Evolutionary conservation across 1,140 invertebrate species (phyloP).

Genomic region (Rhyzopertha dominica): DNA sequence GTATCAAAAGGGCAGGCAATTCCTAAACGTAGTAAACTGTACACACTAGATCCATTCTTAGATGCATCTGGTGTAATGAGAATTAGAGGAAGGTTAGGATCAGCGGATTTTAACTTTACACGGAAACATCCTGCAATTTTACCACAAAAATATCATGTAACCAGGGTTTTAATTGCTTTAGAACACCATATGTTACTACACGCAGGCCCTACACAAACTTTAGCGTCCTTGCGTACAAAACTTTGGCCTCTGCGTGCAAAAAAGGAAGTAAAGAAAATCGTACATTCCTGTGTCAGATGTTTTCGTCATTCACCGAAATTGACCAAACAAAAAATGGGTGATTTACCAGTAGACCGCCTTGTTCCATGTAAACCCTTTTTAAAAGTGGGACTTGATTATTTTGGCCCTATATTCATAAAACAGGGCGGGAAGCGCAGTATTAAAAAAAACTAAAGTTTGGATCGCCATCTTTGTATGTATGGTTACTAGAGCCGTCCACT

Average conservation of each 20-base stretch:
- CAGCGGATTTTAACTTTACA: background rate
- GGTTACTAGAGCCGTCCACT: constrained; percentile 32
- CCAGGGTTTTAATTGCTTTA: background rate
- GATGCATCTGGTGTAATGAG: background rate
- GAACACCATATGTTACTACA: background rate
- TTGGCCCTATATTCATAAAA: too few species aligned
- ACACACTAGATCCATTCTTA: background rate
- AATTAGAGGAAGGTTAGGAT: background rate
- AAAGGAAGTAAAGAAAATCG: background rate
- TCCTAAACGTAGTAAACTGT: too few species aligned
- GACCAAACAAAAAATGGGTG: constrained; percentile 3
- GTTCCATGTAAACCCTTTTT: constrained; percentile 8
- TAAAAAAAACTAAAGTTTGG: constrained; percentile 22
- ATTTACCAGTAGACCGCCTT: constrained; percentile 6
- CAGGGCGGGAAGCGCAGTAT: too few species aligned
- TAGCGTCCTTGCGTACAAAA: background rate
- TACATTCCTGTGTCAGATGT: constrained; percentile 2
- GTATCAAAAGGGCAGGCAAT: too few species aligned
- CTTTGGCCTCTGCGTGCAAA: constrained; percentile 1
- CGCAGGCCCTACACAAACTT: constrained; percentile 1
- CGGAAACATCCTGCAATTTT: constrained; percentile 3
- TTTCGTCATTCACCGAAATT: background rate
- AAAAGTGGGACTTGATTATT: too few species aligned
- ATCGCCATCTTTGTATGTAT: constrained; percentile 36
- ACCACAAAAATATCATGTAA: too few species aligned